These are phyloP conservation scores for Drosophila ogumai DNA, from an alignment of 1,140 invertebrate genomes.

Conservation along the genomic window DNA sequence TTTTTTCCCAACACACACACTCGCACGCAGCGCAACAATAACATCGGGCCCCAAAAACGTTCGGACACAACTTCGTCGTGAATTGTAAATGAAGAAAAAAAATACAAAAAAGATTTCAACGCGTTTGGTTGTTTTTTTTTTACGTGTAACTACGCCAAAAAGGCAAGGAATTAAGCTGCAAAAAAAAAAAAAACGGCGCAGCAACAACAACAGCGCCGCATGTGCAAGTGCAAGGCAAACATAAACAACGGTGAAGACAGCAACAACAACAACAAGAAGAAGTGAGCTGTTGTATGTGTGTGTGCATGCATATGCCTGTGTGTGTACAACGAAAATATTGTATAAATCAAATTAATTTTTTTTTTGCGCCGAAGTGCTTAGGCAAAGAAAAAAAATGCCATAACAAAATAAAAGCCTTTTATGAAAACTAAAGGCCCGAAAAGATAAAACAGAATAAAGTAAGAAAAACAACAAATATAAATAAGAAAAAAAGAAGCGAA, in stretches of 20 bases:
- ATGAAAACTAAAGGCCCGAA: background rate
- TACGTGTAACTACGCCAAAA: conserved; percentile 70
- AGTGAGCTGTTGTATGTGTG: conserved; percentile 22
- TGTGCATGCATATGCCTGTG: conserved; percentile 19
- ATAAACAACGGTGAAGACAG: conserved; percentile 70
- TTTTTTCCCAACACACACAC: conserved; percentile 52
- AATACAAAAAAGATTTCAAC: conserved; percentile 63
- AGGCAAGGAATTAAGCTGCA: conserved; percentile 68
- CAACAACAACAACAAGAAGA: conserved; percentile 49
- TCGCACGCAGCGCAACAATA: conserved; percentile 68
- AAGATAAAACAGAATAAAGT: background rate
- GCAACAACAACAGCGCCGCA: conserved; percentile 66
- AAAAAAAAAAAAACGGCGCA: conserved; percentile 57
- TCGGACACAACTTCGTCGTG: conserved; percentile 75
- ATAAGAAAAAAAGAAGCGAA: conserved; percentile 15
- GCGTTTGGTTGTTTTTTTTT: conserved; percentile 50
- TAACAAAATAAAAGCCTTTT: conserved; percentile 8
- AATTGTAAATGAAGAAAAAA: conserved; percentile 76
- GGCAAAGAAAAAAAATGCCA: conserved; percentile 9
- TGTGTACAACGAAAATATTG: conserved; percentile 52
- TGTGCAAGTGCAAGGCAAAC: conserved; percentile 77
- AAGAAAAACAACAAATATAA: background rate
- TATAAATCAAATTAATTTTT: conserved; percentile 49
- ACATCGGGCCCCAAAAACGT: conserved; percentile 66
- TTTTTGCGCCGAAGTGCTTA: conserved; percentile 38